Conservation (phyloP, 2,888 invertebrate species). For the Athetis lepigone region DNA sequence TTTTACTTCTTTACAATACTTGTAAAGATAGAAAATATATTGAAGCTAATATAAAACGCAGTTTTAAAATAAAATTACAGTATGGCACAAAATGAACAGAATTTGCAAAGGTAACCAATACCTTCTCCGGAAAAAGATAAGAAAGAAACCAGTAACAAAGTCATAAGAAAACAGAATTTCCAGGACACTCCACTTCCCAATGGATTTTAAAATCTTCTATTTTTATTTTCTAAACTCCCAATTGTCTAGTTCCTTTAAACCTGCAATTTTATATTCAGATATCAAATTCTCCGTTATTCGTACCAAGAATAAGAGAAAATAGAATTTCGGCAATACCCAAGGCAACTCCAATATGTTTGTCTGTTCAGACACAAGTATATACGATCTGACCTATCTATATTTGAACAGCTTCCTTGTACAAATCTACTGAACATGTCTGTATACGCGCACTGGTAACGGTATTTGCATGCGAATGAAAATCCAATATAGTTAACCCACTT, state of each 20-base stretch:
- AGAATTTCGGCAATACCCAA: slow-evolving; percentile 34
- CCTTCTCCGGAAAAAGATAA: no score
- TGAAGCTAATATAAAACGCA: no score
- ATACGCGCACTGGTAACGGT: slow-evolving; percentile 31
- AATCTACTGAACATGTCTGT: slow-evolving; percentile 48
- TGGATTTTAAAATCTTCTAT: slow-evolving; percentile 11
- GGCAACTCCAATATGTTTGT: slow-evolving; percentile 41
- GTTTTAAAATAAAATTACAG: background rate
- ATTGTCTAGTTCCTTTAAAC: slow-evolving; percentile 46
- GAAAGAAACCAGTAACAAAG: background rate
- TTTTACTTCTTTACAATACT: no score
- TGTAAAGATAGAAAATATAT: no score
- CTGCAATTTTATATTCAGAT: slow-evolving; percentile 47
- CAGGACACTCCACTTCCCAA: background rate
- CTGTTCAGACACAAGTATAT: slow-evolving; percentile 34
- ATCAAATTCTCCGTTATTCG: slow-evolving; percentile 31
- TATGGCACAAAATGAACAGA: no score
- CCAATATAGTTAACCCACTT: slow-evolving; percentile 59
- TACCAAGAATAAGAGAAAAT: slow-evolving; percentile 41
- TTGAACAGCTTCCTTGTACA: slow-evolving; percentile 59
- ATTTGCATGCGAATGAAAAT: slow-evolving; percentile 62
- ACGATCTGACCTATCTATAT: slow-evolving; percentile 54
- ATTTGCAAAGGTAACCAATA: background rate
- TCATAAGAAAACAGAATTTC: slow-evolving; percentile 21
- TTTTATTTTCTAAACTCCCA: slow-evolving; percentile 20